These are phyloP conservation scores for Xylota sylvarum DNA, from an alignment of 2,888 invertebrate genomes.

Conservation along the genomic window DNA sequence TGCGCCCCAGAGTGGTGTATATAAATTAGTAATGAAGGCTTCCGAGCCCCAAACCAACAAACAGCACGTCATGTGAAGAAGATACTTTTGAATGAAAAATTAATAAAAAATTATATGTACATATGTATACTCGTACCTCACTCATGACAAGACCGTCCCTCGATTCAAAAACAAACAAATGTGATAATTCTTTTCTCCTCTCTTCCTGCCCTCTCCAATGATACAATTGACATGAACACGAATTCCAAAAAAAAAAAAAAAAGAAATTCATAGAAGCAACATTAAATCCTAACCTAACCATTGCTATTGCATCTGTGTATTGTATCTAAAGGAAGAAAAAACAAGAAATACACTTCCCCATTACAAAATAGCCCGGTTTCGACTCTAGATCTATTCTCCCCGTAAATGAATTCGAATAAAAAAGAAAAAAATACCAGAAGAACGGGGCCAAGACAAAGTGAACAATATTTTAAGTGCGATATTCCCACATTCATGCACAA, in stretches of 20 bases:
- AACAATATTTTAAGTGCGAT: constrained; percentile 57
- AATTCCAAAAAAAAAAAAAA: constrained; percentile 15
- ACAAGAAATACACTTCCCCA: constrained; percentile 15
- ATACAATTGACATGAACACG: constrained; percentile 1
- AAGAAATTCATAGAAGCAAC: not conserved
- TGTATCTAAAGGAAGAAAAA: not conserved
- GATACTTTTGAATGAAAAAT: constrained; percentile 21
- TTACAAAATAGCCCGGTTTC: constrained; percentile 10
- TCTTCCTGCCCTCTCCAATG: not conserved
- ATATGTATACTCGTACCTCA: not conserved
- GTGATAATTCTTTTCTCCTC: constrained; percentile 4
- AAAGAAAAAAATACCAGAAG: constrained; percentile 7
- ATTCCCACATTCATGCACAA: constrained; percentile 37
- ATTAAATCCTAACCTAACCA: constrained; percentile 11
- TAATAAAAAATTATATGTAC: constrained; percentile 4
- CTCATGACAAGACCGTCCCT: not conserved
- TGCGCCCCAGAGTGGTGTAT: not conserved
- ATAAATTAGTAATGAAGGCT: constrained; percentile 24
- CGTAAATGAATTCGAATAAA: constrained; percentile 6
- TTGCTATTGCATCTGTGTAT: constrained; percentile 6
- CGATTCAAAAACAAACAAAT: constrained; percentile 10
- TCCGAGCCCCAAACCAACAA: not conserved
- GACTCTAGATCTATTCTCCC: not conserved
- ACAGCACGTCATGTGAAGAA: not conserved
- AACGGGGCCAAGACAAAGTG: constrained; percentile 48